Conservation (phyloP, 1,140 invertebrate genomes). For the Nylanderia fulva region DNA sequence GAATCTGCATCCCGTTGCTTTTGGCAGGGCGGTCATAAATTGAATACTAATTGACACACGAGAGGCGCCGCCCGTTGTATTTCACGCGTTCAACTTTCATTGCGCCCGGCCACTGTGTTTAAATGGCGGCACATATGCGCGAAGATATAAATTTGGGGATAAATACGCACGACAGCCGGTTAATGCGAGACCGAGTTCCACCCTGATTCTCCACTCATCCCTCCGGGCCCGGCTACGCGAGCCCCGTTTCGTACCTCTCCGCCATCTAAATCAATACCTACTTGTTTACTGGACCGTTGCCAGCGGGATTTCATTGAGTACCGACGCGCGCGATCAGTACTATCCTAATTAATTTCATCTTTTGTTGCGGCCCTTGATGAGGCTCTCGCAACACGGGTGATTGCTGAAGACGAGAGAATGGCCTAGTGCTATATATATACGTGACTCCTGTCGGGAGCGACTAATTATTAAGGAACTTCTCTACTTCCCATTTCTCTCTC, state of each 20-base stretch:
- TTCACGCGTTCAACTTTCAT: constrained; percentile 80
- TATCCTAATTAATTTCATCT: constrained; percentile 79
- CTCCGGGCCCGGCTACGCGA: neutral
- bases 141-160: constrained; percentile 81
- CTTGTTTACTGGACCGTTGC: constrained; percentile 82
- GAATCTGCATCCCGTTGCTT: constrained; percentile 59
- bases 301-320: constrained; percentile 77
- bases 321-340: constrained; percentile 60
- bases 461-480: constrained; percentile 67
- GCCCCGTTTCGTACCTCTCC: neutral
- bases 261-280: constrained; percentile 81
- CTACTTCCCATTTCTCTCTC: constrained; percentile 28
- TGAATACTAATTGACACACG: constrained; percentile 81
- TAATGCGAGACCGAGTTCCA: constrained; percentile 72
- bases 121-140: constrained; percentile 77
- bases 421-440: constrained; percentile 44
- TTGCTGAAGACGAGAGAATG: constrained; percentile 55
- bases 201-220: constrained; percentile 45
- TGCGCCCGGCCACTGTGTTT: constrained; percentile 68
- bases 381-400: constrained; percentile 58
- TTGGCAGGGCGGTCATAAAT: constrained; percentile 75
- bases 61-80: constrained; percentile 72
- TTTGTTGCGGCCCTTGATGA: constrained; percentile 70
- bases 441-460: constrained; percentile 52
- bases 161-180: constrained; percentile 80